These are phyloP conservation scores for Drosophila mimica DNA, from an alignment of 2,888 invertebrate species.

Conservation along the genomic window DNA sequence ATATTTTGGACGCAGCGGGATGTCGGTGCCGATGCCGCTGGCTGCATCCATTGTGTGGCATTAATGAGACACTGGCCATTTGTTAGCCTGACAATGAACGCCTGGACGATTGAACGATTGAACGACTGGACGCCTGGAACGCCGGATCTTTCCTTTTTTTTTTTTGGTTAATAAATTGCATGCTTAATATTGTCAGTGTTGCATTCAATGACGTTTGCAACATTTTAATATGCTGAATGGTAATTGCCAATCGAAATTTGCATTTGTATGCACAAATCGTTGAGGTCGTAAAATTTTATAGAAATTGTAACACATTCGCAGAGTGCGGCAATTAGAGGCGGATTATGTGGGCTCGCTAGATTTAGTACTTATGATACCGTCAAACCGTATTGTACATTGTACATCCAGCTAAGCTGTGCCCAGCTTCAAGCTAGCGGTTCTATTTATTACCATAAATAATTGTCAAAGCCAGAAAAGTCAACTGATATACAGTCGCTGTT, in stretches of 20 bases:
- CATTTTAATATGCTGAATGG: slow-evolving; percentile 54
- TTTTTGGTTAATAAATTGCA: slow-evolving; percentile 33
- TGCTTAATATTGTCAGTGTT: slow-evolving; percentile 42
- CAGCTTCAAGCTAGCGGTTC: slow-evolving; percentile 62
- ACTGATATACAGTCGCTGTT: slow-evolving; percentile 71
- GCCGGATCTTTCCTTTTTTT: background rate
- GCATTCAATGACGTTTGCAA: slow-evolving; percentile 56
- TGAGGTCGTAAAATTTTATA: slow-evolving; percentile 53
- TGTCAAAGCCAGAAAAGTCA: slow-evolving; percentile 75
- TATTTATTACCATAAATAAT: slow-evolving; percentile 81
- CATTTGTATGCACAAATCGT: slow-evolving; percentile 48
- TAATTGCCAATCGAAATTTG: slow-evolving; percentile 55
- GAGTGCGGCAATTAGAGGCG: slow-evolving; percentile 66
- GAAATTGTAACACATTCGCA: slow-evolving; percentile 58
- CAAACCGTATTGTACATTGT: slow-evolving; percentile 10
- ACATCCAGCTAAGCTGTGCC: slow-evolving; percentile 34
- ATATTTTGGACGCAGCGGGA: slow-evolving; percentile 80
- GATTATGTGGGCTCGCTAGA: slow-evolving; percentile 58
- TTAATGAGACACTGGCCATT: slow-evolving; percentile 77
- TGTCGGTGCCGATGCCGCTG: slow-evolving; percentile 58
- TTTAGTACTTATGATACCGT: slow-evolving; percentile 41
- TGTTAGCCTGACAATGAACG: slow-evolving; percentile 67
- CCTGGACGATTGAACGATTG: slow-evolving; percentile 18
- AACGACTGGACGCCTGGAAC: background rate
- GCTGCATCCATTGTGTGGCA: slow-evolving; percentile 75